Base-by-base conservation (phyloP, 1,140 invertebrate genomes). In the Acromyrmex charruanus region DNA sequence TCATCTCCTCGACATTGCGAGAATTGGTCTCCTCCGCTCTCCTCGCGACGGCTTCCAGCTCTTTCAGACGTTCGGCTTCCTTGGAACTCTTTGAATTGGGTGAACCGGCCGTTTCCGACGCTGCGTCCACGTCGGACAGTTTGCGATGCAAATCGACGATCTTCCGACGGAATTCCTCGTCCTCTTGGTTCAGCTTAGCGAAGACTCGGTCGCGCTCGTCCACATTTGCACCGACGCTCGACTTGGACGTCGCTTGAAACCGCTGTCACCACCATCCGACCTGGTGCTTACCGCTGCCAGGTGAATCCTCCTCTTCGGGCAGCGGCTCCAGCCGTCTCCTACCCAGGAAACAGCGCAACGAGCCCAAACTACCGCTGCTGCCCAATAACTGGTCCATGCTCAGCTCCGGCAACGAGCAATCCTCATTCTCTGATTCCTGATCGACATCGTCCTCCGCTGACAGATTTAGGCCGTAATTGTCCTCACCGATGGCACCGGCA, bases 251-350 rank as follows among this genome's bases (percentile, higher is more conserved):
- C 75, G 93, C 87, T 69, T 92, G 91, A 86, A 94, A 94, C 94
- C 94, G 89, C 90, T 95, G 95, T 95, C 95, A 95, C 95, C 95
- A 95, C 95, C 95, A 95, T 82, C 95, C 94, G 12, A 94, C 93
- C 66, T 95, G 93, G 21, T 93, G 91, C 72, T 94, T 95, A 3
- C 92, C 93, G 58, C 93, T 94, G 1, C 92, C 93, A 2, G 94
- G 91, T 25, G 94, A 94, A 35, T 95, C 95, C 31, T 95, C 95
- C 75, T 96, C 95, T 39, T 95, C 95, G 1, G 93, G 94, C 0
- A 96, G 87, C 9, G 95, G 95, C 51, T 95, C 95, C 31, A 96
- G 87, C 25, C 95, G 85, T 6, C 94, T 86, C 31, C 95, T 90
- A 1, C 94, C 93, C 1, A 95, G 84, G 72, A 94, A 95, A 69